phyloP scores from a whole-genome alignment of 64 coral and sea anemone species.

The Montipora sp. region DNA sequence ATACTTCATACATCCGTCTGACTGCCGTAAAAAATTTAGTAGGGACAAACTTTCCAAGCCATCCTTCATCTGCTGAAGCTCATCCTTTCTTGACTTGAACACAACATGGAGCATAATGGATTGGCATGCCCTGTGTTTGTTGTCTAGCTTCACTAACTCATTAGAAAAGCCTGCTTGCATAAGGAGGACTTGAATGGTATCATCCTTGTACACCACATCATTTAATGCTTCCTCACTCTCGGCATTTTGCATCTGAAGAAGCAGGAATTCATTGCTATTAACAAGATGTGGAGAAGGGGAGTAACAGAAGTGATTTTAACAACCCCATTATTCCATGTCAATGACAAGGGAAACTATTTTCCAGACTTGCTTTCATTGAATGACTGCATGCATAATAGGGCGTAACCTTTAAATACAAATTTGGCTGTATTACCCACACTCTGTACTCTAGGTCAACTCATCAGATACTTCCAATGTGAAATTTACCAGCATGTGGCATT shows the following conservation, averaged over 20 bases:
- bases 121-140: constrained; percentile 48
- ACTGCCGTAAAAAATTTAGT: neutral
- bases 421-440: no score
- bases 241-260: constrained; percentile 27
- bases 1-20: constrained; percentile 18
- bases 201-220: constrained; percentile 19
- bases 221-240: neutral
- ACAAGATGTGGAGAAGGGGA: neutral
- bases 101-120: constrained; percentile 28
- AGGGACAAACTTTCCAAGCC: no score
- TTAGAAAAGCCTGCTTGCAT: constrained; percentile 41
- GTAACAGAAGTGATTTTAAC: neutral
- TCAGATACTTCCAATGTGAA: no score
- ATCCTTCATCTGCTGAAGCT: constrained; percentile 20
- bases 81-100: constrained; percentile 36
- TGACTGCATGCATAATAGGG: no score
- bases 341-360: no score
- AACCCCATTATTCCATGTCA: neutral
- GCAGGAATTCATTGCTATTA: neutral
- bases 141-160: constrained; percentile 39
- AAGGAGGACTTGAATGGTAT: constrained; percentile 13
- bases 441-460: no score
- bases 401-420: no score
- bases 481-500: no score
- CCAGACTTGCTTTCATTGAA: no score